Base-by-base conservation (phyloP, 1,140 invertebrate species). In the Ips nitidus region DNA sequence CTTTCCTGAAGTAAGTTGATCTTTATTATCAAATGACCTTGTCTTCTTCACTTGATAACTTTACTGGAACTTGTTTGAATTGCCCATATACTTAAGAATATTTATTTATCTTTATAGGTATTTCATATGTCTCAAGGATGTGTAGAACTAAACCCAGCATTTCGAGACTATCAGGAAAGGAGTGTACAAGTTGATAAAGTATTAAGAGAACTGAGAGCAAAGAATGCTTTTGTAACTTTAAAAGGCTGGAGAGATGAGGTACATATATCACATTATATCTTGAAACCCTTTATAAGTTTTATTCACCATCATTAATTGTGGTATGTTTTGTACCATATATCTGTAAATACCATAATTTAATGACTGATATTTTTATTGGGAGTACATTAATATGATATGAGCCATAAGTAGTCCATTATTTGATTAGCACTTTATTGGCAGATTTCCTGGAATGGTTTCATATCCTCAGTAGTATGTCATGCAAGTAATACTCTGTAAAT, bases 221-320 rank as follows among this genome's bases (percentile, higher is more conserved):
- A 87, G 69, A 86, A 85, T 76, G 81, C 81, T 52, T 89, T 92
- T 75, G 78, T 87, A 22, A 88, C 90, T 3, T 81, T 97, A 1
- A 88, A 89, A 78, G 94, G 94, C 3, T 97, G 94, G 95, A 85
- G 94, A 79, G 90, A 97, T 83, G 95, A 97, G 86, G 90, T 91
- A 82, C 76, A n/a, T 40, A 22, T 22, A 22, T 22, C 22, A 38
- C 22, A 60, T 43, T 6, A 40, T 65, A 58, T 62, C 45, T 47
- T 47, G 45, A 47, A 5, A 5, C 45, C 45, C 5, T 47, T 47
- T 47, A n/a, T 47, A 47, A 5, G 45, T n/a, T n/a, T 47, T 47
- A 47, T 47, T 22, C 22, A 22, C 22, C 22, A 22, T 22, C 22
- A 22, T 22, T 22, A 22, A 22, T 22, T 22, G 22, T 22, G 22